Evolutionary conservation across 2,888 invertebrate species (phyloP), one percentile per base, ranked within the genome.

Genomic region (Microchrysa polita): DNA sequence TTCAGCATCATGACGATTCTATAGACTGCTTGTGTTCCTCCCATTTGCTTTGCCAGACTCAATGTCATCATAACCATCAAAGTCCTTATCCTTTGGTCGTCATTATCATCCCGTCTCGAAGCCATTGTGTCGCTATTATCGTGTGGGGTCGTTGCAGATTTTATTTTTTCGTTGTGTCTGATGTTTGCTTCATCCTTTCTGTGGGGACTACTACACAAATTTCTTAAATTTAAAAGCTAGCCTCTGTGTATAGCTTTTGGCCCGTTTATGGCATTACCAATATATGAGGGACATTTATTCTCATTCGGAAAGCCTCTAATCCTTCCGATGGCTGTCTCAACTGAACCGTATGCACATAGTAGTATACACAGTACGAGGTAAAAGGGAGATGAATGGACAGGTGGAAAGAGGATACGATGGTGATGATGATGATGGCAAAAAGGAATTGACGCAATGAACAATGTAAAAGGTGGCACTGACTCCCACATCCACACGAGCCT

Each of bases 161-260:
- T 5, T 42, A n/a, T n/a, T 16, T 40, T 42, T 14, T 52, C 52
- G 16, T 27, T 14, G n/a, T n/a, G n/a, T 23, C 27, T n/a, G n/a
- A n/a, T n/a, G n/a, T n/a, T n/a, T n/a, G n/a, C n/a, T n/a, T n/a
- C n/a, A n/a, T 27, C 23, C 1, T 59, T 27, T 44, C 20, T n/a
- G n/a, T n/a, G n/a, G 44, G 1, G 12, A 18, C 67, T 22, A 18
- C 67, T 22, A 27, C 67, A 52, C 67, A 53, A 67, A 52, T 67
- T 48, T 67, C 52, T 67, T n/a, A n/a, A 67, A 67, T 67, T 67
- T 67, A 52, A 67, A 53, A 53, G 67, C 52, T 53, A 67, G n/a
- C n/a, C n/a, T n/a, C n/a, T 67, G 67, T 67, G n/a, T 67, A 67
- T 53, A 42, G 67, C 67, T 52, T 61, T 42, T 18, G 34, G 23